Conservation (phyloP, 1,140 invertebrate species). For the Temnothorax nylanderi region DNA sequence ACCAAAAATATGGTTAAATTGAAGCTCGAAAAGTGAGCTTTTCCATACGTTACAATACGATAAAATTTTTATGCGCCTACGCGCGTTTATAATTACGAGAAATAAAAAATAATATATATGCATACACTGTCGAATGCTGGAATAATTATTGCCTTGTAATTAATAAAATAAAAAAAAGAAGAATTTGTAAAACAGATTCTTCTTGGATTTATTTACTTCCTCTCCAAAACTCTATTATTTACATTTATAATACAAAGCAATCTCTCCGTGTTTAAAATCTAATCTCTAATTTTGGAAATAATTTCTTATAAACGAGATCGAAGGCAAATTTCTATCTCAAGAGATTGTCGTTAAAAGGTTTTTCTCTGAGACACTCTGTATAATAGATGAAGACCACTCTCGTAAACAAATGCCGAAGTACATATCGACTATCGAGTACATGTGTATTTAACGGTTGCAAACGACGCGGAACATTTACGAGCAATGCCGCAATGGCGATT, state of each 20-base stretch:
- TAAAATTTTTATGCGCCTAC: background rate
- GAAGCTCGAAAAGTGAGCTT: background rate
- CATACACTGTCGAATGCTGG: background rate
- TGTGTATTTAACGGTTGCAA: slow-evolving; percentile 23
- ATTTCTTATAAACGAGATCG: background rate
- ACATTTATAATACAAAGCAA: background rate
- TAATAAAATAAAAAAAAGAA: slow-evolving; percentile 3
- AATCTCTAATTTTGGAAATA: background rate
- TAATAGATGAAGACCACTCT: background rate
- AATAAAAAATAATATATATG: background rate
- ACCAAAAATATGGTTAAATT: background rate
- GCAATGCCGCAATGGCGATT: slow-evolving; percentile 38
- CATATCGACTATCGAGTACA: background rate
- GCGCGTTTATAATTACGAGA: slow-evolving; percentile 26
- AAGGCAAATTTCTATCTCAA: background rate
- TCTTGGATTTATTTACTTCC: background rate
- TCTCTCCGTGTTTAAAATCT: background rate
- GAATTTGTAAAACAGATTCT: too few species aligned
- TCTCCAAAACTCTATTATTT: background rate
- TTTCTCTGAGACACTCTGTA: background rate
- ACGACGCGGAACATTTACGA: slow-evolving; percentile 31
- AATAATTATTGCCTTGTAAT: background rate
- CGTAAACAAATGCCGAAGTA: slow-evolving; percentile 6
- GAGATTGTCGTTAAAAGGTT: background rate
- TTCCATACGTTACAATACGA: background rate